Conservation (phyloP, 2,888 invertebrate genomes). For the Euproctis similis region DNA sequence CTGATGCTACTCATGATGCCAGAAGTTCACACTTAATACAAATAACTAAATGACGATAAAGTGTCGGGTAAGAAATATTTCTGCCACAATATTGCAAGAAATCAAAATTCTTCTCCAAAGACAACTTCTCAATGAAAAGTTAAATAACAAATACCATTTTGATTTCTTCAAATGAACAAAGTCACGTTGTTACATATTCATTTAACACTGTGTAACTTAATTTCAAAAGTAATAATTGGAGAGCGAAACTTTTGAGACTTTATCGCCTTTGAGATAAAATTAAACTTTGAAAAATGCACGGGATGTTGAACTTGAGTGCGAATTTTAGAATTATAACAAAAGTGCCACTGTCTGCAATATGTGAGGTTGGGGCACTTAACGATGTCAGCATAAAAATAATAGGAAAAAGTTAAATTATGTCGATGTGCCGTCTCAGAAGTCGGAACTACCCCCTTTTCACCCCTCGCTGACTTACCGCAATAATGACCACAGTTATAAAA, state of each 20-base stretch:
- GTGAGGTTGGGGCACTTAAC: conserved; percentile 58
- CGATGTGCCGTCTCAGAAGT: conserved; percentile 55
- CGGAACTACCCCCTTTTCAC: too few species aligned
- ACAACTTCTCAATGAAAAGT: too few species aligned
- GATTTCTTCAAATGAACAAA: too few species aligned
- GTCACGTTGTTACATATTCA: conserved; percentile 9
- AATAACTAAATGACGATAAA: too few species aligned
- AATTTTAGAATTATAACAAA: conserved; percentile 44
- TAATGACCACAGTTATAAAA: conserved; percentile 59
- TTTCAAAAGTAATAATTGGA: conserved; percentile 23
- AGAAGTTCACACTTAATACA: too few species aligned
- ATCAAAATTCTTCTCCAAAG: too few species aligned
- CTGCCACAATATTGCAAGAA: too few species aligned
- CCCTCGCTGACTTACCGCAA: conserved; percentile 31
- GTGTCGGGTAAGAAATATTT: too few species aligned
- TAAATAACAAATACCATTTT: too few species aligned
- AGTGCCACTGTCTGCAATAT: conserved; percentile 52
- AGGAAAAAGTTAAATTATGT: conserved; percentile 76
- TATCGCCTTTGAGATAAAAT: conserved; percentile 19
- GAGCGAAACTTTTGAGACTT: conserved; percentile 18
- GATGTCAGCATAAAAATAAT: conserved; percentile 72
- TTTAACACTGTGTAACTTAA: conserved; percentile 14
- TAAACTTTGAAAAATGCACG: conserved; percentile 24
- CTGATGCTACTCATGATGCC: too few species aligned
- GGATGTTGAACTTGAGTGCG: conserved; percentile 16